Evolutionary conservation across 2,888 invertebrate species (phyloP), one percentile per base, ranked within the genome.

Genomic region (Archips crataeganus): DNA sequence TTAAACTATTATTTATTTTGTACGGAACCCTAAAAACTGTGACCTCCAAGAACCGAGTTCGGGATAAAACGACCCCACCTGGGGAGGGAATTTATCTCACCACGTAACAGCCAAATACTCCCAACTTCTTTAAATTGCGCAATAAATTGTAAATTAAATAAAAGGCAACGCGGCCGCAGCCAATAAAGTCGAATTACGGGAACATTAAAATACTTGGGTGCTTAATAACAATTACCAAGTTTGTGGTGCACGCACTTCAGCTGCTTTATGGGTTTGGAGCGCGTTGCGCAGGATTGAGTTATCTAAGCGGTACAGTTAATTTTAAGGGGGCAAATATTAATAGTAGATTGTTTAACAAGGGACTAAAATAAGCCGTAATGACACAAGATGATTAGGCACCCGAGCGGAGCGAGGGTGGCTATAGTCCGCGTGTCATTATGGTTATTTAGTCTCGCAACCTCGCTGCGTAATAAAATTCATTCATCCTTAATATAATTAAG

Each of bases 191-290:
- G 64, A 68, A 64, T 73, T 69, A 68, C 47, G 34, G 64, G 68
- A 73, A 69, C 73, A 73, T 73, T 68, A 73, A 73, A 71, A 73
- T 68, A 69, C 63, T 69, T 62, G 23, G 73, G 63, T 64, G 68
- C 73, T 73, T 63, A 64, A 73, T 69, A 73, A 59, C 68, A 73
- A 73, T 73, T 73, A 73, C 68, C 39, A 63, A 73, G 59, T 73
- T 73, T 42, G 63, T 32, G 57, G 9, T 57, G 32, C 57, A 57
- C 32, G 32, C 4, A 11, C 32, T 32, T 32, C 32, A 32, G 11
- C 32, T 11, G 57, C 57, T 57, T 32, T 32, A 10, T 11, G 32
- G 57, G 11, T 3, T 23, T 23, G 9, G 4, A n/a, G n/a, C 45
- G 45, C 10, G n/a, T 49, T 49, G n/a, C 3, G 45, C 3, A 3